These are phyloP conservation scores for Heliconius cydno DNA, from an alignment of 2,888 invertebrate genomes.

Conservation along the genomic window DNA sequence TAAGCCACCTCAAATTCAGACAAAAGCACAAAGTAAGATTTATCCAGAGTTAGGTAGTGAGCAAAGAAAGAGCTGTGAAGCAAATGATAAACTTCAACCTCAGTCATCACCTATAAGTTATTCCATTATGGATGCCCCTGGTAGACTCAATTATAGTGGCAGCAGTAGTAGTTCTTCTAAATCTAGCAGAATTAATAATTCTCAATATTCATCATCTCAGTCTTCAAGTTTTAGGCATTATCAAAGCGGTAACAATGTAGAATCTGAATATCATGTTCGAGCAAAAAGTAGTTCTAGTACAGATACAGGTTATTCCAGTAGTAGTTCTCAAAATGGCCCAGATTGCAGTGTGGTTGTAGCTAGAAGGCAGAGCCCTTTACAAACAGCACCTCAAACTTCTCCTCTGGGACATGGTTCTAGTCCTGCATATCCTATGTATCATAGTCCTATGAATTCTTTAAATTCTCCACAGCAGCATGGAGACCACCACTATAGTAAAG, in stretches of 20 bases:
- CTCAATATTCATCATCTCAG: conserved; percentile 81
- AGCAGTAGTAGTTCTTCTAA: conserved; percentile 81
- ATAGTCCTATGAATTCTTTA: conserved; percentile 91
- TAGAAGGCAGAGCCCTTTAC: conserved; percentile 87
- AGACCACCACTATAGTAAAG: conserved; percentile 79
- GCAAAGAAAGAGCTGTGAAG: conserved; percentile 83
- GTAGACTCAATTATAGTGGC: conserved; percentile 84
- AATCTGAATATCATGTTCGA: conserved; percentile 85
- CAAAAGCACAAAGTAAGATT: conserved; percentile 90
- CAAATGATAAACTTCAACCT: conserved; percentile 78
- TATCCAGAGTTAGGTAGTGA: conserved; percentile 86
- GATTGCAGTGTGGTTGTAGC: conserved; percentile 87
- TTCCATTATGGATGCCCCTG: conserved; percentile 88
- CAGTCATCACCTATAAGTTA: conserved; percentile 90
- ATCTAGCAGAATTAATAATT: conserved; percentile 74
- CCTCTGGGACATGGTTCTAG: conserved; percentile 89
- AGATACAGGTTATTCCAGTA: conserved; percentile 85
- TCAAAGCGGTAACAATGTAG: conserved; percentile 84
- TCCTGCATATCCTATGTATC: conserved; percentile 92
- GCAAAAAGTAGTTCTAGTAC: conserved; percentile 85
- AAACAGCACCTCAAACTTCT: conserved; percentile 88
- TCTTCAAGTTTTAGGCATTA: conserved; percentile 85
- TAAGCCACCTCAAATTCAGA: conserved; percentile 85
- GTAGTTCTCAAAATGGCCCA: conserved; percentile 85
- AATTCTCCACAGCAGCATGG: conserved; percentile 88